Percentiles rank a stretch among this genome's conserved stretches.
phyloP scores from a whole-genome alignment of 2,113 vertebrate genomes.

The Sinocyclocheilus anshuiensis region DNA sequence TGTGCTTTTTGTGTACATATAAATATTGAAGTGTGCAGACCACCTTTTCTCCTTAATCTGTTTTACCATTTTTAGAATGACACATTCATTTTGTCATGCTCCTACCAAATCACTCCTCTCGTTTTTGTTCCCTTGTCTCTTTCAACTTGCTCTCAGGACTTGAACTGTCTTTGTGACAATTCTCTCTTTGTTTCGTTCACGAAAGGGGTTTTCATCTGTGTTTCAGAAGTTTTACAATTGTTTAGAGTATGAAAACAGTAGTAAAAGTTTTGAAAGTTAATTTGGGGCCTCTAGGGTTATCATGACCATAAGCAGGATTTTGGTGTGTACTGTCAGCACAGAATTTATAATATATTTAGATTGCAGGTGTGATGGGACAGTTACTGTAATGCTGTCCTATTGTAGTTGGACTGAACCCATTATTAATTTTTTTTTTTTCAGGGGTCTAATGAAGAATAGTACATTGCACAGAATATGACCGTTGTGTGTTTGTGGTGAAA shows the following conservation, averaged over 20 bases:
- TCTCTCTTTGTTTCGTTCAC: constrained; percentile 31
- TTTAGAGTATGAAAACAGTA: background rate
- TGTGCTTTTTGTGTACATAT: constrained; percentile 64
- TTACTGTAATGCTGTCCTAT: background rate
- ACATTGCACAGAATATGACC: background rate
- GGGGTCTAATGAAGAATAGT: background rate
- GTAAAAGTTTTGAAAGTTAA: background rate
- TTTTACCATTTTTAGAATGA: constrained; percentile 60
- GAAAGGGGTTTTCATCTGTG: background rate
- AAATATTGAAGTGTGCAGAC: constrained; percentile 74
- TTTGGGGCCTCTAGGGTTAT: constrained; percentile 22
- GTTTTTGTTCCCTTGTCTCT: constrained; percentile 33
- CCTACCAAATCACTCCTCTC: constrained; percentile 45
- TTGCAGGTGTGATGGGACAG: background rate
- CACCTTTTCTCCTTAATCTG: constrained; percentile 58
- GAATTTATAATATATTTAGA: constrained; percentile 2
- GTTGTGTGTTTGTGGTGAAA: constrained; percentile 40
- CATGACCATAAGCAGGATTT: constrained; percentile 5
- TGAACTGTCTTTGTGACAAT: constrained; percentile 44
- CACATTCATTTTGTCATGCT: constrained; percentile 19
- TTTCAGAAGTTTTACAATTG: constrained; percentile 14
- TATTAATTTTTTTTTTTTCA: background rate
- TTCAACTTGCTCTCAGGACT: constrained; percentile 49
- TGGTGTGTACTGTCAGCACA: background rate
- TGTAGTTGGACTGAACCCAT: background rate